A percentile compares a stretch with the other conserved stretches of the same genome.
Evolutionary conservation across 2,113 vertebrate genomes (phyloP).

Genomic region (Bos javanicus): DNA sequence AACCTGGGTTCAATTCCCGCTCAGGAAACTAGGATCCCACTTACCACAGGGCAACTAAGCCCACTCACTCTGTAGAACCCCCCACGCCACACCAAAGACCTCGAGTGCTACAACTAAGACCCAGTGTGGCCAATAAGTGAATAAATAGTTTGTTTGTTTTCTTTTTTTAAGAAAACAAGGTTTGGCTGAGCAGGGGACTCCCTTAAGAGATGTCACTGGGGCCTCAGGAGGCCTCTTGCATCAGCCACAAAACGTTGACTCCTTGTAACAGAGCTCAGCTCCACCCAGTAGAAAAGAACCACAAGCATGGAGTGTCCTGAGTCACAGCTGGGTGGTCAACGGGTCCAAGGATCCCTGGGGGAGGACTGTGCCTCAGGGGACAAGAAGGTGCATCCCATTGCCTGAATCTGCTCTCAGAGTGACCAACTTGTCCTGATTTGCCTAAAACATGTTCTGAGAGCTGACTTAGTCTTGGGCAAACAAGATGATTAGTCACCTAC

Average conservation of each 20-base stretch:
- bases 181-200: background rate
- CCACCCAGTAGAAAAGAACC: background rate
- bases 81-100: background rate
- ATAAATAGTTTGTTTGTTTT: background rate
- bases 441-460: background rate
- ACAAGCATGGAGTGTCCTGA: background rate
- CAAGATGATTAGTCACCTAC: background rate
- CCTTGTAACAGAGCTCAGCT: background rate
- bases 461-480: background rate
- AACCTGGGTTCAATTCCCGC: background rate
- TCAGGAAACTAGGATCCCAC: background rate
- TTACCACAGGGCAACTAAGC: background rate
- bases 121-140: background rate
- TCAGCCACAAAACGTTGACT: background rate
- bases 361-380: background rate
- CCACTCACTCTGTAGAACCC: background rate
- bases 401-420: background rate
- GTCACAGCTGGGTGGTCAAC: background rate
- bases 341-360: background rate
- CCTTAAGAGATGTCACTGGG: rapidly evolving
- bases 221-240: background rate
- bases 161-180: background rate
- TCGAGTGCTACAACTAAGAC: background rate
- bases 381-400: background rate
- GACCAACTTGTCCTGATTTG: background rate